phyloP scores from a whole-genome alignment of 2,113 vertebrate species.

The Calidris pugnax region DNA sequence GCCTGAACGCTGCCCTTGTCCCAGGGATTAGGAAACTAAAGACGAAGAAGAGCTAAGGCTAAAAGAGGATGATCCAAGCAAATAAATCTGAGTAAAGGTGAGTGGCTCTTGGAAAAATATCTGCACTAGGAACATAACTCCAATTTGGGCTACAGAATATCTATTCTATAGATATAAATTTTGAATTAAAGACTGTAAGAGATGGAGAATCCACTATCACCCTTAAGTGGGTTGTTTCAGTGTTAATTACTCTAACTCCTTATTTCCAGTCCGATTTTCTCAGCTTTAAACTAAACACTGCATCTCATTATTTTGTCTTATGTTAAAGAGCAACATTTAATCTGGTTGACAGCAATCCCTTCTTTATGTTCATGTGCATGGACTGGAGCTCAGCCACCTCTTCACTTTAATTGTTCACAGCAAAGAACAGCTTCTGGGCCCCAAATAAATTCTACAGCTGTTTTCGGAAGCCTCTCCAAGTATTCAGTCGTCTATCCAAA shows the following conservation, averaged over 20 bases:
- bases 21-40: slow-evolving; percentile 5
- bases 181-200: neutral
- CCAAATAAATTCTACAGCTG: neutral
- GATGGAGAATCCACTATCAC: neutral
- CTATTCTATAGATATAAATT: neutral
- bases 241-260: neutral
- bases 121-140: neutral
- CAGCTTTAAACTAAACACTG: neutral
- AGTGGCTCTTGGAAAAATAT: neutral
- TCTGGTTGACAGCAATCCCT: neutral
- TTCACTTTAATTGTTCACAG: neutral
- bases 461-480: neutral
- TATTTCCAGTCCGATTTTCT: neutral
- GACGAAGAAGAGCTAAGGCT: slow-evolving; percentile 1
- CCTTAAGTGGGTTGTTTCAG: neutral
- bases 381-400: neutral
- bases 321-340: neutral
- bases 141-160: neutral
- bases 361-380: neutral
- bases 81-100: neutral
- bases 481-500: neutral
- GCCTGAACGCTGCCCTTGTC: neutral
- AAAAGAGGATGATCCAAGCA: neutral
- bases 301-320: neutral
- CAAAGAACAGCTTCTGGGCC: neutral